Base-by-base conservation (phyloP, 2,888 invertebrate species). In the Lymantria dispar region DNA sequence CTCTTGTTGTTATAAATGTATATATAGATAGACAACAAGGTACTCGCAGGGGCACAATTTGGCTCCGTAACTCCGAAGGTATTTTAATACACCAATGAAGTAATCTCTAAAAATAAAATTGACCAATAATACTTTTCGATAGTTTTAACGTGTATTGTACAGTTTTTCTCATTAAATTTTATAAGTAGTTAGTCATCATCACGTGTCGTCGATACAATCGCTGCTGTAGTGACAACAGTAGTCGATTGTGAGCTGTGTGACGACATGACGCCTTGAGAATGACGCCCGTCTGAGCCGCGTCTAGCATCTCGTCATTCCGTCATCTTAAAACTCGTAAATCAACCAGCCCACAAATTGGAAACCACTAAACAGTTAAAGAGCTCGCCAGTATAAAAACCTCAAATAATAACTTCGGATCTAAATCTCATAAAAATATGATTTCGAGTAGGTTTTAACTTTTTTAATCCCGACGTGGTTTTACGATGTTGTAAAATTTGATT, bases 401-500 rank as follows among this genome's bases (percentile, higher is more conserved):
- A 78, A 85, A 85, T 82, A 81, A 85, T 83, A 87, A 84, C 80
- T 77, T 77, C 78, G 84, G 87, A 90, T 90, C 88, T 89, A 89
- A 89, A 85, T 80, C 76, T 78, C 85, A 85, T 91, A 89, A 90
- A 89, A 88, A 84, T 87, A 89, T 89, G 85, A 90, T 86, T 89
- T 80, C 78, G 77, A 82, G 76, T 79, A 74, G 77, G 72, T 76
- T 83, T 56, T 71, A 85, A 88, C 89, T 76, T 78, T 81, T 64
- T 76, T 90, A 90, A 89, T 91, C 87, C 84, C 80, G 76, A 67
- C 74, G 77, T 71, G 80, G 81, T 82, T 89, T 90, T 88, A 91
- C 87, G 88, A 86, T 71, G 83, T 60, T 82, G 78, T 90, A 83
- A 90, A 90, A 85, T 60, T 86, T 87, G 89, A 89, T 89, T 88